Percentiles rank a stretch among this genome's conserved stretches.
Evolutionary conservation across 2,113 vertebrate genomes (phyloP).

Genomic region (Siniperca chuatsi): DNA sequence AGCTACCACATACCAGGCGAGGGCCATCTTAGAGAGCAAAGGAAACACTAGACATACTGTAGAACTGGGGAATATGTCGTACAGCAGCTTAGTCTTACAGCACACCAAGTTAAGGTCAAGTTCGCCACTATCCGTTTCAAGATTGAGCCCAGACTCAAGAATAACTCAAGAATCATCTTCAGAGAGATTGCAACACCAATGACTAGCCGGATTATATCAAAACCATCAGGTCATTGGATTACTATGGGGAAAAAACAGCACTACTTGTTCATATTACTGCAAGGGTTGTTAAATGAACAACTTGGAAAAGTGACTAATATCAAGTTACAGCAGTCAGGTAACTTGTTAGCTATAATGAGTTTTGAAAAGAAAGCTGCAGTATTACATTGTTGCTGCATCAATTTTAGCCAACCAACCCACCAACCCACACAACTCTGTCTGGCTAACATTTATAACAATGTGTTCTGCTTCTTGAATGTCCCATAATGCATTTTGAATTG

Average conservation of each 20-base stretch:
- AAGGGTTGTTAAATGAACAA: neutral
- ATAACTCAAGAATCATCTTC: neutral
- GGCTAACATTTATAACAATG: no score
- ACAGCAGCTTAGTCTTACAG: constrained; percentile 28
- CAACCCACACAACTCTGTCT: no score
- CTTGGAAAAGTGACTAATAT: no score
- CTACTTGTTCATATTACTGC: neutral
- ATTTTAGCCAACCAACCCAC: no score
- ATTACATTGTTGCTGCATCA: no score
- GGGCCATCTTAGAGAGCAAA: constrained; percentile 46
- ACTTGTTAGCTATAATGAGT: no score
- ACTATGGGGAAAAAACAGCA: neutral
- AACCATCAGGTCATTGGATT: neutral
- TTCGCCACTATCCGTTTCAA: constrained; percentile 28
- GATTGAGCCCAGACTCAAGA: neutral
- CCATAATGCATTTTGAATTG: no score
- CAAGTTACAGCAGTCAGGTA: no score
- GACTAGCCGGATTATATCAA: neutral
- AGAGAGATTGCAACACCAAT: neutral
- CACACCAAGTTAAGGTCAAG: constrained; percentile 6
- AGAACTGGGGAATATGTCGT: constrained; percentile 16
- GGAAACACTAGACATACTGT: constrained; percentile 55
- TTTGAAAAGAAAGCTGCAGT: no score
- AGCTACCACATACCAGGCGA: constrained; percentile 57
- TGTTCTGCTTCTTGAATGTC: no score